Percentiles rank a stretch among this genome's conserved stretches.
phyloP scores from a whole-genome alignment of 2,888 invertebrate genomes.

The Bhutanitis thaidina region DNA sequence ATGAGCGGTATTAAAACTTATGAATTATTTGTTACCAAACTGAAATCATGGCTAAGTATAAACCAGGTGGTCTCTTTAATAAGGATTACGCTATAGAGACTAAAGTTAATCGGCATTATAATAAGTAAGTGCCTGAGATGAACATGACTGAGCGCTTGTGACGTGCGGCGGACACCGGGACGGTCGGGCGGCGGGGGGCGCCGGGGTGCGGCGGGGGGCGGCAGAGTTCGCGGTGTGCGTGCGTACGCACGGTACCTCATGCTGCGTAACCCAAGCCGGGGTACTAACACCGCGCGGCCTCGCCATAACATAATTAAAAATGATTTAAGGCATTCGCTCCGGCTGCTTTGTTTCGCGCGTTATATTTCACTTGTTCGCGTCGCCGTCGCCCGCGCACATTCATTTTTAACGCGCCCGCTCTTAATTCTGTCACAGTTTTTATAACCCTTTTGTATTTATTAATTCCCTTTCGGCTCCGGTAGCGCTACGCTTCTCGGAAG shows the following conservation, averaged over 20 bases:
- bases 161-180: conserved; percentile 26
- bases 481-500: conserved; percentile 76
- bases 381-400: conserved; percentile 60
- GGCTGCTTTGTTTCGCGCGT: conserved; percentile 81
- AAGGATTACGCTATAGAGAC: background rate
- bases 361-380: conserved; percentile 79
- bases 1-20: too few species aligned
- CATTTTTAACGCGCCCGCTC: conserved; percentile 72
- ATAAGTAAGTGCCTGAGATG: background rate
- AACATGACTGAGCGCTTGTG: conserved; percentile 12
- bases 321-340: conserved; percentile 80
- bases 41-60: background rate
- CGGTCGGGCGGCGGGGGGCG: conserved; percentile 25
- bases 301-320: conserved; percentile 81
- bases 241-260: conserved; percentile 37
- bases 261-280: conserved; percentile 61
- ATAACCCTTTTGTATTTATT: conserved; percentile 78
- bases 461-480: conserved; percentile 75
- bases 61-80: conserved; percentile 7
- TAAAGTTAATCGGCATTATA: conserved; percentile 6
- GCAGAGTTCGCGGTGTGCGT: conserved; percentile 22
- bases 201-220: conserved; percentile 18
- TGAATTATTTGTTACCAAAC: too few species aligned
- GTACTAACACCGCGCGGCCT: conserved; percentile 38
- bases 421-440: conserved; percentile 80